phyloP scores from a whole-genome alignment of 1,140 invertebrate genomes.

The Solenopsis fugax region DNA sequence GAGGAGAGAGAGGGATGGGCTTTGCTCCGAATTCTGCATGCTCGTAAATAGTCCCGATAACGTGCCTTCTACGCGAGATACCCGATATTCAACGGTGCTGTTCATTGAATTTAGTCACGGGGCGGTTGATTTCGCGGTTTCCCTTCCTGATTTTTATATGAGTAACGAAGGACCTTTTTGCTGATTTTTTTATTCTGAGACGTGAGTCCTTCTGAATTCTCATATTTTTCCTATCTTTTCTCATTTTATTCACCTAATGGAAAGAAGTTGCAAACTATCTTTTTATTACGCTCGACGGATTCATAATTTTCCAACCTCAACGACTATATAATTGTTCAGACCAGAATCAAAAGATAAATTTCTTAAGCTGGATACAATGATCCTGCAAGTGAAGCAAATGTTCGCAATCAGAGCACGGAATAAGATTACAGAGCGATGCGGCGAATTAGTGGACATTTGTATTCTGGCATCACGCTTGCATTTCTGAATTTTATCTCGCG shows the following conservation, averaged over 20 bases:
- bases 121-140: slow-evolving; percentile 28
- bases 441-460: slow-evolving; percentile 50
- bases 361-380: slow-evolving; percentile 25
- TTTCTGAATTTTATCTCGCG: slow-evolving; percentile 40
- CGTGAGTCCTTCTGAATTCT: background rate
- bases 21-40: slow-evolving; percentile 48
- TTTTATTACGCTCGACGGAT: slow-evolving; percentile 16
- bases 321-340: background rate
- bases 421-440: slow-evolving; percentile 33
- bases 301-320: slow-evolving; percentile 21
- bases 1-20: background rate
- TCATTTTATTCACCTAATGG: background rate
- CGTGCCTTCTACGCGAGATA: slow-evolving; percentile 49
- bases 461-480: slow-evolving; percentile 21
- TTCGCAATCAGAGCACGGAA: slow-evolving; percentile 44
- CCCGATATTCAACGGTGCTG: slow-evolving; percentile 49
- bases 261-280: slow-evolving; percentile 10
- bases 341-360: slow-evolving; percentile 27
- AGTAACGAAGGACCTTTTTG: background rate
- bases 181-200: background rate
- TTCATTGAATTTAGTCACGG: slow-evolving; percentile 49
- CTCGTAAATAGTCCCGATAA: slow-evolving; percentile 64
- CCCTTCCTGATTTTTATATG: slow-evolving; percentile 11
- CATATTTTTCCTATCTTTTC: background rate
- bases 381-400: slow-evolving; percentile 30